Evolutionary conservation across 2,113 vertebrate genomes (phyloP).

Genomic region (Paratilapia polleni): DNA sequence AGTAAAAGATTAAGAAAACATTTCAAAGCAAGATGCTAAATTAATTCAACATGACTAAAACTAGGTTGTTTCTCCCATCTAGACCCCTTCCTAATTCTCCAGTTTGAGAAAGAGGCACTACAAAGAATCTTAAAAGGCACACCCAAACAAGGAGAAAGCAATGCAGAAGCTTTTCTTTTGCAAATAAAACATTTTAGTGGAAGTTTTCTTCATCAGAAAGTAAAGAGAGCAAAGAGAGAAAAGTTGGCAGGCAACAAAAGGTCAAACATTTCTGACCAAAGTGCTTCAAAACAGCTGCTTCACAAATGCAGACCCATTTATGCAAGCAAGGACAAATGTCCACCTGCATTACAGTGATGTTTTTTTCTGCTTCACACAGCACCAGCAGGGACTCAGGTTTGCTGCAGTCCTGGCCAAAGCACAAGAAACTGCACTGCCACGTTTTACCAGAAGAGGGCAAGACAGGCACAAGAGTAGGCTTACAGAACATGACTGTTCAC

Average conservation of each 20-base stretch:
- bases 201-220: background rate
- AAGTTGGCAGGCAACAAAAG: background rate
- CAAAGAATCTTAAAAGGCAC: background rate
- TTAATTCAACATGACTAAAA: background rate
- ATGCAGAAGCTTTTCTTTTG: background rate
- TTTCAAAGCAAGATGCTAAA: background rate
- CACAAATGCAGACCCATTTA: background rate
- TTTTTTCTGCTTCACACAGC: background rate
- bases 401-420: slow-evolving; percentile 38
- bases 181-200: background rate
- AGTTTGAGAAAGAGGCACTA: background rate
- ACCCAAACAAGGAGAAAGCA: background rate
- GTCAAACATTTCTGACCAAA: background rate
- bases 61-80: background rate
- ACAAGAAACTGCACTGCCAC: background rate
- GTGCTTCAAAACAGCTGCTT: background rate
- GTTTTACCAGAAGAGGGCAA: slow-evolving; percentile 51
- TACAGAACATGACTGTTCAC: background rate
- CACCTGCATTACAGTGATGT: slow-evolving; percentile 3
- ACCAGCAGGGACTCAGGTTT: slow-evolving; percentile 9
- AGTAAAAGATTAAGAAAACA: background rate
- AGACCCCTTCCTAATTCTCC: background rate
- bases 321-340: background rate
- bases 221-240: background rate
- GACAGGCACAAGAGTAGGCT: background rate